Conservation (phyloP, 2,888 invertebrate genomes). For the Nymphalis polychloros region DNA sequence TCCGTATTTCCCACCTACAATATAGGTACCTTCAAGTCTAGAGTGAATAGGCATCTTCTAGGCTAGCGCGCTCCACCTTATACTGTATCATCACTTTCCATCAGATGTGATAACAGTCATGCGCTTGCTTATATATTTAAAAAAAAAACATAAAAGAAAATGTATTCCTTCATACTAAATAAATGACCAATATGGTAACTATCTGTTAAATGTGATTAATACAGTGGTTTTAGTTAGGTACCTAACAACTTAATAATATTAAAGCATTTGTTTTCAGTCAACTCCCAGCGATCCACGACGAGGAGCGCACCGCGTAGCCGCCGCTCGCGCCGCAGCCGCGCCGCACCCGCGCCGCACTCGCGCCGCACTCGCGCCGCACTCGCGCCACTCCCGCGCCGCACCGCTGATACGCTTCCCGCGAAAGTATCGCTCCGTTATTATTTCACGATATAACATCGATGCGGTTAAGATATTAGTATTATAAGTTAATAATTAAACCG, state of each 20-base stretch:
- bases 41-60: no score
- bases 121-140: no score
- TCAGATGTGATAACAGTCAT: no score
- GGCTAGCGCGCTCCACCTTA: no score
- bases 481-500: background rate
- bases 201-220: no score
- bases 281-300: conserved; percentile 34
- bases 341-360: conserved; percentile 16
- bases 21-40: no score
- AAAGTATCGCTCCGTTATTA: conserved; percentile 5
- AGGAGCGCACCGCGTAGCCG: conserved; percentile 46
- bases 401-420: conserved; percentile 16
- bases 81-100: no score
- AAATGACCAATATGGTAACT: no score
- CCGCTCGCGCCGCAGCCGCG: conserved; percentile 33
- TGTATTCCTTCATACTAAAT: no score
- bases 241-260: background rate
- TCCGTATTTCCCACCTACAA: no score
- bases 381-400: conserved; percentile 32
- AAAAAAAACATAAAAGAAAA: no score
- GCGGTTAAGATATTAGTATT: background rate
- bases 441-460: background rate
- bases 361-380: conserved; percentile 55
- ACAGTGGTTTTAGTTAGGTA: background rate
- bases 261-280: conserved; percentile 18